These are phyloP conservation scores for Acrocephalus scirpaceus DNA, from an alignment of 2,797 vertebrate genomes.

Conservation along the genomic window DNA sequence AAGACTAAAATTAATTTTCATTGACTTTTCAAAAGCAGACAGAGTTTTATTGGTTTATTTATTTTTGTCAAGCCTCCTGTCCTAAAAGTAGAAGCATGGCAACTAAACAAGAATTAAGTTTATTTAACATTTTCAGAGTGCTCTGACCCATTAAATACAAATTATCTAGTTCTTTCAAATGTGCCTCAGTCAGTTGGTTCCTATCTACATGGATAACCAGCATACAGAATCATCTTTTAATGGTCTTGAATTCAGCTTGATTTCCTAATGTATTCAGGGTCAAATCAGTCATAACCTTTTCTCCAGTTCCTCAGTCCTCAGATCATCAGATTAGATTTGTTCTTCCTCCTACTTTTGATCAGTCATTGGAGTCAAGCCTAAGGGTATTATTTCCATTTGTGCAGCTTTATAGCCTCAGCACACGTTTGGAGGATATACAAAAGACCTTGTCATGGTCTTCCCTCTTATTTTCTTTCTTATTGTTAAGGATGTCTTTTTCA, in stretches of 20 bases:
- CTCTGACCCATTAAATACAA: background rate
- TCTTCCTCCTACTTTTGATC: background rate
- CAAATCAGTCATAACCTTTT: conserved; percentile 28
- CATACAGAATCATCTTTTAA: background rate
- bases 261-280: conserved; percentile 23
- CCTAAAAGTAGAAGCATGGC: background rate
- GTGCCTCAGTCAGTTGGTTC: background rate
- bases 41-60: background rate
- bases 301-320: background rate
- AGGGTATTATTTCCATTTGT: conserved; percentile 13
- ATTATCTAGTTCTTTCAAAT: background rate
- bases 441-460: background rate
- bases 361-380: background rate
- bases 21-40: background rate
- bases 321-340: background rate
- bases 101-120: background rate
- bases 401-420: background rate
- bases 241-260: background rate
- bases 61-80: background rate
- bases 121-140: background rate
- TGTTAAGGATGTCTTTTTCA: background rate
- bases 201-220: background rate
- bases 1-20: background rate
- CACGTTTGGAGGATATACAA: background rate
- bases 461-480: conserved; percentile 16